phyloP scores from a whole-genome alignment of 2,888 invertebrate species.

The Andrena praecox region DNA sequence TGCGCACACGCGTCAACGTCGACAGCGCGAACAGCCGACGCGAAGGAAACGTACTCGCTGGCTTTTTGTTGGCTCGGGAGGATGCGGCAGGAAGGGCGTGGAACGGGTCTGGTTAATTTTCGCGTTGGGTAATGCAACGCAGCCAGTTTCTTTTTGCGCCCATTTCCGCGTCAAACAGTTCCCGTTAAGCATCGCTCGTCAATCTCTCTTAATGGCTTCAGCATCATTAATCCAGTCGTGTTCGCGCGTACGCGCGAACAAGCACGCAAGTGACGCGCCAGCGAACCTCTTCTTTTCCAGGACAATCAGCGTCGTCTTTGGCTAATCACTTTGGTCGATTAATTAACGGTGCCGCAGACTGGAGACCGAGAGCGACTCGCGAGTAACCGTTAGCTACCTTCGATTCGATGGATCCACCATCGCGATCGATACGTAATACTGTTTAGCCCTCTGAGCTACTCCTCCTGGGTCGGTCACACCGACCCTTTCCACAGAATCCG shows the following conservation, averaged over 20 bases:
- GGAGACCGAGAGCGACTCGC: neutral
- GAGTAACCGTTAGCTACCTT: slow-evolving; percentile 36
- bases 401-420: neutral
- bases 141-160: neutral
- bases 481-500: too few species aligned
- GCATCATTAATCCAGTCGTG: slow-evolving; percentile 39
- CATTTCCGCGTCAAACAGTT: slow-evolving; percentile 41
- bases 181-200: slow-evolving; percentile 53
- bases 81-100: slow-evolving; percentile 18
- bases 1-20: slow-evolving; percentile 44
- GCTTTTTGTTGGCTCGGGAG: slow-evolving; percentile 20
- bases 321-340: slow-evolving; percentile 51
- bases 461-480: too few species aligned
- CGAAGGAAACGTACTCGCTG: slow-evolving; percentile 24
- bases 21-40: slow-evolving; percentile 10
- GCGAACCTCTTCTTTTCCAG: slow-evolving; percentile 9
- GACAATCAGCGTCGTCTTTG: slow-evolving; percentile 17
- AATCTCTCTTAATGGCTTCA: slow-evolving; percentile 40
- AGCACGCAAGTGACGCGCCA: slow-evolving; percentile 3
- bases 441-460: too few species aligned
- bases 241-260: neutral
- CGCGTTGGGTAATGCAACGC: slow-evolving; percentile 20
- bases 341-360: slow-evolving; percentile 54
- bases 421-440: neutral
- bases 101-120: slow-evolving; percentile 46